phyloP scores from a whole-genome alignment of 2,113 vertebrate genomes.

The Isurus oxyrinchus region DNA sequence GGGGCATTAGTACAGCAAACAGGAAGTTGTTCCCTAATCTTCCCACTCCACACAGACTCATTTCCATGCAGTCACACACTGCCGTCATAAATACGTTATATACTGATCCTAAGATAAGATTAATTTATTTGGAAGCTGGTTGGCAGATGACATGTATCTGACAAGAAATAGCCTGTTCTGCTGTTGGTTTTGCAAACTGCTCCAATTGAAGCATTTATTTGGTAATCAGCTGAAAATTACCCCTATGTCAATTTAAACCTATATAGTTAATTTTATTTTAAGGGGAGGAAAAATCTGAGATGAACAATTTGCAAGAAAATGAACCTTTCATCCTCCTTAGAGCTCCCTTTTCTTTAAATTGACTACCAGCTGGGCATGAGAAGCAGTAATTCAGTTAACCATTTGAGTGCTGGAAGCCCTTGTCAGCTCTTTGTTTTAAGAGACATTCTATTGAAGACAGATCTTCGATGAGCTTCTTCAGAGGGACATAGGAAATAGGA shows the following conservation, averaged over 20 bases:
- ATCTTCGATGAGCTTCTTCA: neutral
- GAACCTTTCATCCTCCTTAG: neutral
- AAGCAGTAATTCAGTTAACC: neutral
- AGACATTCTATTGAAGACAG: neutral
- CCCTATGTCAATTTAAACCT: neutral
- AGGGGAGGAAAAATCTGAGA: neutral
- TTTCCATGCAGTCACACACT: conserved; percentile 22
- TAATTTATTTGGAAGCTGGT: neutral
- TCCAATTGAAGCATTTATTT: neutral
- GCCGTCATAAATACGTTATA: too few species aligned
- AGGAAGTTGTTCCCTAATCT: conserved; percentile 21
- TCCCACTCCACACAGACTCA: neutral
- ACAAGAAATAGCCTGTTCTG: conserved; percentile 11
- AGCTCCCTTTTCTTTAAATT: neutral
- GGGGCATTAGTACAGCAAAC: conserved; percentile 4
- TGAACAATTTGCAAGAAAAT: neutral
- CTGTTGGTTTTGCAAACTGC: neutral
- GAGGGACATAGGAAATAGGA: neutral
- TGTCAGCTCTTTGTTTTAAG: neutral
- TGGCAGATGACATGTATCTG: neutral
- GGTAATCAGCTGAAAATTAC: neutral
- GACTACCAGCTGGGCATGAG: neutral
- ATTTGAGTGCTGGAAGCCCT: neutral
- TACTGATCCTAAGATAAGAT: neutral
- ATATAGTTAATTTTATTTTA: neutral